phyloP scores from a whole-genome alignment of 2,797 vertebrate genomes.

The Coendou prehensilis region DNA sequence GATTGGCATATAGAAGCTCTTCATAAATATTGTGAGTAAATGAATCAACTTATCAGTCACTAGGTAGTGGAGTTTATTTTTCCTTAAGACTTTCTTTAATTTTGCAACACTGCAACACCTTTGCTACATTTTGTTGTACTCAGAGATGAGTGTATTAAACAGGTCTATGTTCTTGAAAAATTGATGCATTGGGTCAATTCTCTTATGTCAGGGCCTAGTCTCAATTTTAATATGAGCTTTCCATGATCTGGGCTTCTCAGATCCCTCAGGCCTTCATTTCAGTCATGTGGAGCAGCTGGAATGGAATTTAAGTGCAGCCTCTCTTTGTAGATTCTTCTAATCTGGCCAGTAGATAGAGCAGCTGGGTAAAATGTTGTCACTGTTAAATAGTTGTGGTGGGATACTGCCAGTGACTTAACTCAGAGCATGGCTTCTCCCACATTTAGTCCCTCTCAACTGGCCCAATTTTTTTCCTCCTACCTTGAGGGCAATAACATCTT shows the following conservation, averaged over 20 bases:
- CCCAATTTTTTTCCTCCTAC: background rate
- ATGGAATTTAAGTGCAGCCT: background rate
- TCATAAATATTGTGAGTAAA: conserved; percentile 1
- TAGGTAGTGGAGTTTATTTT: conserved; percentile 6
- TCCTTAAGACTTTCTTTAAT: conserved; percentile 30
- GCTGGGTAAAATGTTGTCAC: background rate
- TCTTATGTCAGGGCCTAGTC: background rate
- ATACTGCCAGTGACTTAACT: background rate
- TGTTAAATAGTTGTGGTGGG: background rate
- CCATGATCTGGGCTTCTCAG: background rate
- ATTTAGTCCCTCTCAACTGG: background rate
- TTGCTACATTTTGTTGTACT: background rate
- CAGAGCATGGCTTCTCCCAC: background rate
- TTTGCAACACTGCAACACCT: conserved; percentile 22
- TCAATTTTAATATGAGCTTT: background rate
- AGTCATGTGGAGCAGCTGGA: background rate
- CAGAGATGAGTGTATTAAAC: background rate
- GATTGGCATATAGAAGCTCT: background rate
- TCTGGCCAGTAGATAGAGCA: background rate
- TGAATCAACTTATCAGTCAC: conserved; percentile 3
- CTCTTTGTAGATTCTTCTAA: background rate
- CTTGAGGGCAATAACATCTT: background rate
- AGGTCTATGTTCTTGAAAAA: background rate
- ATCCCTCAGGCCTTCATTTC: background rate
- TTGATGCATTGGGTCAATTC: background rate